Base-by-base conservation (phyloP, 2,797 vertebrate species). In the Acomys russatus region DNA sequence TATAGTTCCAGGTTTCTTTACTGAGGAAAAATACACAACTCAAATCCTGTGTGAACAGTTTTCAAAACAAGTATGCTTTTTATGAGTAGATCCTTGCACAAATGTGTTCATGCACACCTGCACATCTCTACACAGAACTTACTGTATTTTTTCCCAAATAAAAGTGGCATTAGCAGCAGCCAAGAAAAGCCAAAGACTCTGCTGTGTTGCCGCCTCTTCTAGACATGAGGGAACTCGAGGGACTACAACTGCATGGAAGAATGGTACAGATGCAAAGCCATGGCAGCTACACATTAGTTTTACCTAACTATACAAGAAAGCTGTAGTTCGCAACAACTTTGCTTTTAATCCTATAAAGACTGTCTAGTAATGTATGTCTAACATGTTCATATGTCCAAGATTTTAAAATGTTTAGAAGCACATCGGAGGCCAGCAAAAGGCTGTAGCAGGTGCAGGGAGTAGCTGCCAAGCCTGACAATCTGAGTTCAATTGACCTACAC, bases 351-450 rank as follows among this genome's bases (percentile, higher is more conserved):
- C 61, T 78, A 84, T 35, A 12, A 88, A 74, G 51, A 88, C 11
- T 71, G 68, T 76, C 63, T 90, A 88, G 51, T 76, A 96, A 95
- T 17, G 9, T 23, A 87, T 70, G n/a, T 11, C 33, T 44, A 92
- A 30, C 54, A 18, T 70, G 15, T 44, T 88, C 63, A 91, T 17
- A 6, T 71, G 56, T 33, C 61, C 79, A 94, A 77, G 90, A 61
- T 68, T 94, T 88, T 82, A 91, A 92, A 66, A 80, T 79, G 15
- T 80, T 95, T 94, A 70, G 92, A 96, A 76, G 33, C 18, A 76
- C 71, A 86, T 76, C 38, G 92, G 87, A 92, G 93, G 91, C 71
- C 63, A 84, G 38, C 35, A 18, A 44, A 22, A 38, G 20, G n/a
- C 22, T n/a, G 7, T 38, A 61, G 79, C 35, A 20, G 38, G 63